phyloP scores from a whole-genome alignment of 2,113 vertebrate species.

The Indri indri region DNA sequence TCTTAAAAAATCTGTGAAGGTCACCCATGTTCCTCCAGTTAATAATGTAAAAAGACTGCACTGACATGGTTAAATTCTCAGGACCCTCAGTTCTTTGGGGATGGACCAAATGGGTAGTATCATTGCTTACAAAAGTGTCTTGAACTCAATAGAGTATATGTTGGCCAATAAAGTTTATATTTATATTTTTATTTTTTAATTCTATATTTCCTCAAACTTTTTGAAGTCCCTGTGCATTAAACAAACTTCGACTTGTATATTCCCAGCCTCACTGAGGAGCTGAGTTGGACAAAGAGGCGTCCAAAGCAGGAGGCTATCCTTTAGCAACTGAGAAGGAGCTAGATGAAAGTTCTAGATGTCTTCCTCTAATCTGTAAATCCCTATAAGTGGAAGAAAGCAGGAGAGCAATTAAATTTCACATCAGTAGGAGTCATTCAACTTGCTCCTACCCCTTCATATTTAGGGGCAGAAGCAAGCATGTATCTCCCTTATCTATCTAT shows the following conservation, averaged over 20 bases:
- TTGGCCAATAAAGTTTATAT: no score
- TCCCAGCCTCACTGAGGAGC: neutral
- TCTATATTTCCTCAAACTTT: no score
- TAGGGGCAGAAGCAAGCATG: neutral
- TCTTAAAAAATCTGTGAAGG: no score
- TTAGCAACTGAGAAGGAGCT: neutral
- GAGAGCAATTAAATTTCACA: neutral
- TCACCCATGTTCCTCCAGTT: no score
- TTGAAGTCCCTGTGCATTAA: neutral
- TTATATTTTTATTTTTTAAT: no score
- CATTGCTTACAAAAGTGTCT: no score
- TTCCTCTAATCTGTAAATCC: neutral
- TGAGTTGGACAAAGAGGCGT: neutral
- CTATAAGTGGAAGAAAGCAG: neutral
- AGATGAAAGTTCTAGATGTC: neutral
- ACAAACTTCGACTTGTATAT: neutral
- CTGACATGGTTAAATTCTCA: no score
- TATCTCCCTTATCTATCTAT: neutral
- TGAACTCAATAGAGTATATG: no score
- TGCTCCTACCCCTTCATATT: neutral
- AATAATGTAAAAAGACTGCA: no score
- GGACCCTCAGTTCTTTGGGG: no score
- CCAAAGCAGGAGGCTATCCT: neutral
- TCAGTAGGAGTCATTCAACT: neutral
- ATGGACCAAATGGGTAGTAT: no score